phyloP scores from a whole-genome alignment of 2,113 vertebrate species.

The Baryphthengus martii region DNA sequence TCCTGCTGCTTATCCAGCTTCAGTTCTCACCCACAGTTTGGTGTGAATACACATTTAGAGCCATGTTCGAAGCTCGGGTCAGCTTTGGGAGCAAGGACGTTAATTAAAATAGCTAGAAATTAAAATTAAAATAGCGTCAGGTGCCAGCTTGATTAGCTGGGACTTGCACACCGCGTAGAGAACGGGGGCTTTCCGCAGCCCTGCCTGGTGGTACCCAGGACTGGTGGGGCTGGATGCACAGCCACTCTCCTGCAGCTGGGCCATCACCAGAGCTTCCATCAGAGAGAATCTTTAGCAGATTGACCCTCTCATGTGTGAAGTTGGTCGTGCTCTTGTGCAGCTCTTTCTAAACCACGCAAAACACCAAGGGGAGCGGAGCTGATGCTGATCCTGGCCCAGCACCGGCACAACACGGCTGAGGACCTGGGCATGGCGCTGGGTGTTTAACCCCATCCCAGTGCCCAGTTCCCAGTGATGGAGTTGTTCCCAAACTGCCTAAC shows the following conservation, averaged over 20 bases:
- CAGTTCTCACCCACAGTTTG: fast-evolving
- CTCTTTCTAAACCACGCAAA: background rate
- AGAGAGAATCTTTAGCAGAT: background rate
- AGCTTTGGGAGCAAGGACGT: background rate
- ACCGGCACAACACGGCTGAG: no score
- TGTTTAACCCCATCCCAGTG: background rate
- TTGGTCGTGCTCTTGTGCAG: background rate
- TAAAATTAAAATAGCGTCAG: background rate
- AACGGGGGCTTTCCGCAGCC: background rate
- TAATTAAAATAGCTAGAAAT: no score
- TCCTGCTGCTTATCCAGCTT: background rate
- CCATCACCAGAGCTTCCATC: background rate
- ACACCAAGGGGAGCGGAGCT: fast-evolving
- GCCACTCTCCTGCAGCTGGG: background rate
- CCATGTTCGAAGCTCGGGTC: fast-evolving
- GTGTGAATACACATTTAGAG: background rate
- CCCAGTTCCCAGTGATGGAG: background rate
- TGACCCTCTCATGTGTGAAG: no score
- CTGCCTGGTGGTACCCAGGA: fast-evolving
- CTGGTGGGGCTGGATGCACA: fast-evolving
- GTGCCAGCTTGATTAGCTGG: background rate
- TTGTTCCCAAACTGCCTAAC: background rate
- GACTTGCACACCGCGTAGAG: fast-evolving
- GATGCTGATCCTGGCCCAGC: no score
- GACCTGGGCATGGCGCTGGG: fast-evolving